Evolutionary conservation across 2,113 vertebrate species (phyloP), one percentile per base, ranked within the genome.

Genomic region (Platanista minor): DNA sequence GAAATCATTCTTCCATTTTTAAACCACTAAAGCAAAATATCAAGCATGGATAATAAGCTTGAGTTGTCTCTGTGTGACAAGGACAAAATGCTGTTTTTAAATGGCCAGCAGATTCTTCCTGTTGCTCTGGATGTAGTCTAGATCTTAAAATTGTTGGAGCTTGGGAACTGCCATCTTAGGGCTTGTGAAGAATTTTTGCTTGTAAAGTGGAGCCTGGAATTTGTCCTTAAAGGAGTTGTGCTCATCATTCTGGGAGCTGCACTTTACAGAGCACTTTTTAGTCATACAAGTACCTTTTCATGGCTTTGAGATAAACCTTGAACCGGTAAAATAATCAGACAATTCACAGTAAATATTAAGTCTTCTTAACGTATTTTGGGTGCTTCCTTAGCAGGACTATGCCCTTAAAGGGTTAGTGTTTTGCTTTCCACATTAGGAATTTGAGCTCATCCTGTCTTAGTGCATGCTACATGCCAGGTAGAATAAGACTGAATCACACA

Each of bases 81-180:
- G 33, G 25, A 96, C 89, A 98, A 90, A 97, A 95, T 84, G 9
- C 29, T 93, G 5, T 96, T 97, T 96, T 64, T 17, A 75, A 90
- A 39, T 43, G 64, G 49, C 64, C n/a, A 67, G 41, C 62, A 36
- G 66, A 91, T 36, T 78, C 74, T 96, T 97, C 91, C 86, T 91
- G 66, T 86, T 91, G 31, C 52, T 90, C 54, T 96, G 67, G 13
- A 77, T 96, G 11, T 54, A 54, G 66, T 59, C 5, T 77, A 67
- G 57, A 91, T 84, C 29, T 91, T 91, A 69, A 57, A 57, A 74
- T 39, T 59, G 4, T 52, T 66, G 27, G n/a, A 86, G 31, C 13
- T 61, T 86, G 23, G 39, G 75, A 97, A 87, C 17, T 64, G 78
- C 27, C 36, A 59, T 49, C 25, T 77, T 57, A 82, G 25, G 36